These are phyloP conservation scores for Mesorhabditis sp. DNA, from an alignment of 2,888 invertebrate species.

Conservation along the genomic window DNA sequence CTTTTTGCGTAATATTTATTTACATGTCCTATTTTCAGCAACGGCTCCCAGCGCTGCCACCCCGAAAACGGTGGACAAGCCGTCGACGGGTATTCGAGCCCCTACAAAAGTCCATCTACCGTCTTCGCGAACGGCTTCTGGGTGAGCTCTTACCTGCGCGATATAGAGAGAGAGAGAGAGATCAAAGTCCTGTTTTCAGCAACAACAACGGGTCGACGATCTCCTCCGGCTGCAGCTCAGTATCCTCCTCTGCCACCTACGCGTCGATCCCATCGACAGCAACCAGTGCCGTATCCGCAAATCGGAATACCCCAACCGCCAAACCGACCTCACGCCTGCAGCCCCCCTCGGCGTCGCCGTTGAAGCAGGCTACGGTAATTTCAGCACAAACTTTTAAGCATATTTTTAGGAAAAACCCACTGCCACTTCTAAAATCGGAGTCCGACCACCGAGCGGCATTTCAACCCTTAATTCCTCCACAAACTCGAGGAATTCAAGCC, in stretches of 20 bases:
- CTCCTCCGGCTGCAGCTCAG: constrained; percentile 12
- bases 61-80: neutral
- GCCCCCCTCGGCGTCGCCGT: constrained; percentile 3
- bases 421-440: no score
- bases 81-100: neutral
- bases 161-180: no score
- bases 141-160: neutral
- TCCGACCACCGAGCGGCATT: no score
- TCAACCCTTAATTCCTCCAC: no score
- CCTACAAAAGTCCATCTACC: constrained; percentile 4
- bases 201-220: constrained; percentile 12
- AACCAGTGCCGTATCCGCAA: neutral
- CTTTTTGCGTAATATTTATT: neutral
- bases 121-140: neutral
- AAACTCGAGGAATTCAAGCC: no score
- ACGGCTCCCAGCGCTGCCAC: constrained; percentile 7
- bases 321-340: constrained; percentile 8
- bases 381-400: no score
- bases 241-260: constrained; percentile 10
- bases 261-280: neutral
- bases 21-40: neutral
- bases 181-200: constrained; percentile 6
- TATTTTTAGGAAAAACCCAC: no score
- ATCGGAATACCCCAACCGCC: neutral
- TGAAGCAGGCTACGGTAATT: neutral